Evolutionary conservation across 1,140 invertebrate genomes (phyloP).

Genomic region (Hirudo medicinalis): DNA sequence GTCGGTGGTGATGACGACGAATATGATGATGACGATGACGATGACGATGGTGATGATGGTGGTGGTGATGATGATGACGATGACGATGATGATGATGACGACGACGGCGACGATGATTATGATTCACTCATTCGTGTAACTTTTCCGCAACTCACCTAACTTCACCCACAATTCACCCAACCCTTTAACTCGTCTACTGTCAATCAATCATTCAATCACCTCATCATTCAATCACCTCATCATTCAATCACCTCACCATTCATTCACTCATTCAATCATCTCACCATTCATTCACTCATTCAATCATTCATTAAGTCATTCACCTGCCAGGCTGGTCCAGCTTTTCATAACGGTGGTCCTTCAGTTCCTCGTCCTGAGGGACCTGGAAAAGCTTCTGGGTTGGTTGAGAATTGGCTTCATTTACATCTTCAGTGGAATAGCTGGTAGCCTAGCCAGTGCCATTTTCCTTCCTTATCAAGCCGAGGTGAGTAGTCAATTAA

Average conservation of each 20-base stretch:
- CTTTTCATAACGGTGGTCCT: conserved; percentile 71
- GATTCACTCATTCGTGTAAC: neutral
- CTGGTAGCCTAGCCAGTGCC: conserved; percentile 86
- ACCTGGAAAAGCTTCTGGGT: conserved; percentile 84
- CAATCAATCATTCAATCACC: neutral
- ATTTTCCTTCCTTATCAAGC: conserved; percentile 96
- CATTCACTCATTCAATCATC: neutral
- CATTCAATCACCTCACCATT: neutral
- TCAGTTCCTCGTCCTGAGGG: conserved; percentile 84
- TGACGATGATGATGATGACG: neutral
- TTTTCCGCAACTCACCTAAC: neutral
- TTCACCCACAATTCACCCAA: neutral
- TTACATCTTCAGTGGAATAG: conserved; percentile 83
- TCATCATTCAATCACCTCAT: neutral
- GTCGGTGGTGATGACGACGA: conserved; percentile 39
- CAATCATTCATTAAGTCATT: neutral
- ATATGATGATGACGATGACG: neutral
- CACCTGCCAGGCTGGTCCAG: conserved; percentile 59
- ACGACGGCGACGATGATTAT: neutral
- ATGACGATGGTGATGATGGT: neutral
- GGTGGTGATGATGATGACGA: neutral
- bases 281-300: neutral
- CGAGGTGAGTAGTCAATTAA: too few relatives aligned
- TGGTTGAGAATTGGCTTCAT: conserved; percentile 78
- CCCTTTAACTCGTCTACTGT: neutral